Evolutionary conservation across 35 echinoderm and acorn worm species (phyloP), one percentile per base, ranked within the genome.

Genomic region (Anneissia japonica): DNA sequence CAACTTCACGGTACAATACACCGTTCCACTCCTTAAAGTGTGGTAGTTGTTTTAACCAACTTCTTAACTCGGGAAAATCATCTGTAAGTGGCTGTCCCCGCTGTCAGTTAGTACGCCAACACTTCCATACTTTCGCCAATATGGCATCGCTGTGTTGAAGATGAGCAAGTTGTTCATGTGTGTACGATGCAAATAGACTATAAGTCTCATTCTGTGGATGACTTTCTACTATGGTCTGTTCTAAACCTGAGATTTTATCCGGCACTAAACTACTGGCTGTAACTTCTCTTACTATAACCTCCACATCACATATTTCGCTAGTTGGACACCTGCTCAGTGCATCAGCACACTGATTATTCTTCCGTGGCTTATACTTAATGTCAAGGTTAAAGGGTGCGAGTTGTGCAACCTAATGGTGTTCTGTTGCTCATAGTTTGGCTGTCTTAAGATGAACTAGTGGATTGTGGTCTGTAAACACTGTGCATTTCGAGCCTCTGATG

Each of bases 61-160:
- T 36, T 34, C 74, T 85, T 12, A 85, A 19, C 19, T 85, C 83
- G 1, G 46, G 46, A 0, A 41, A 41, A 26, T n/a, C 14, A 29
- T 37, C 0, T 6, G 35, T 0, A 16, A 0, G 0, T n/a, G 21
- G 46, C 3, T 74, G 35, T 37, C 46, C 46, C 5, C 79, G 79
- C 30, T 82, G 33, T 80, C 87, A 89, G 0, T 46, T 76, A 29
- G 81, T 21, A 1, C 56, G 31, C 72, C 82, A 79, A 46, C 37
- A 84, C 16, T 77, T 51, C 88, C 88, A 78, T 0, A 90, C 28
- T 17, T 73, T 7, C 0, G 37, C 35, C 5, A 84, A 32, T 0
- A n/a, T 7, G 3, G 32, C 30, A 80, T 90, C 88, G 23, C 37
- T 17, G 39, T 37, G 41, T 74, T 90, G 88, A 31, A 90, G 36